Percentiles rank a stretch among this genome's conserved stretches.
Conservation (phyloP, 2,888 invertebrate species). For the Neoitamus cyanurus region DNA sequence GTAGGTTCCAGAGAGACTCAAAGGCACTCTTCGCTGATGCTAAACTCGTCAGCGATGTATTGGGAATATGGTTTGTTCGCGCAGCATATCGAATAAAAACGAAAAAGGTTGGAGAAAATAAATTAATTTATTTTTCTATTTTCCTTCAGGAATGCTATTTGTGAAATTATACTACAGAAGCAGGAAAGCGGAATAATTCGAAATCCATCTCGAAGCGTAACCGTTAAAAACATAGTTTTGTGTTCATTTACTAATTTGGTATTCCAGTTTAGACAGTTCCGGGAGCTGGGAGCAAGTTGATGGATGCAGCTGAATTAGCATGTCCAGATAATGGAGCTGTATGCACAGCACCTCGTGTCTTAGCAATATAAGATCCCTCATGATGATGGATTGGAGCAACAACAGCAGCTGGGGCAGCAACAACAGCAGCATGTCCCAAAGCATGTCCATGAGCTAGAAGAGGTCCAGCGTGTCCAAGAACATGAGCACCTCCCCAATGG, state of each 20-base stretch:
- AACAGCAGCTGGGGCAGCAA: conserved; percentile 62
- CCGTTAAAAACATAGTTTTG: not conserved
- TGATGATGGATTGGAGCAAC: conserved; percentile 62
- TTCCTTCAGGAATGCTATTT: conserved; percentile 9
- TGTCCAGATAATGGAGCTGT: conserved; percentile 64
- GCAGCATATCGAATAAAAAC: not conserved
- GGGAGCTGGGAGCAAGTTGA: conserved; percentile 64
- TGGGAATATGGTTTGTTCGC: too few species aligned
- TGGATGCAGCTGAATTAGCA: conserved; percentile 62
- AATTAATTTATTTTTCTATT: conserved; percentile 4
- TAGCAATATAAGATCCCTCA: conserved; percentile 63
- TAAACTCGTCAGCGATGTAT: too few species aligned
- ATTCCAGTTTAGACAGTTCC: conserved; percentile 58
- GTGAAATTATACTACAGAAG: not conserved
- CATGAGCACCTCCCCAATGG: not conserved
- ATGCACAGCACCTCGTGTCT: conserved; percentile 65
- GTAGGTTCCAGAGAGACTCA: too few species aligned
- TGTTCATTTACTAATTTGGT: not conserved
- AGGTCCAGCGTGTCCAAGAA: not conserved
- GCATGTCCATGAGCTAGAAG: conserved; percentile 6
- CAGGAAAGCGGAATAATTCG: not conserved
- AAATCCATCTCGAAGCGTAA: not conserved
- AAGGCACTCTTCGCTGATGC: too few species aligned
- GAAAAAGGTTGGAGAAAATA: not conserved
- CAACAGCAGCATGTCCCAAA: conserved; percentile 62